Base-by-base conservation (phyloP, 2,113 vertebrate genomes). In the Struthidea cinerea region DNA sequence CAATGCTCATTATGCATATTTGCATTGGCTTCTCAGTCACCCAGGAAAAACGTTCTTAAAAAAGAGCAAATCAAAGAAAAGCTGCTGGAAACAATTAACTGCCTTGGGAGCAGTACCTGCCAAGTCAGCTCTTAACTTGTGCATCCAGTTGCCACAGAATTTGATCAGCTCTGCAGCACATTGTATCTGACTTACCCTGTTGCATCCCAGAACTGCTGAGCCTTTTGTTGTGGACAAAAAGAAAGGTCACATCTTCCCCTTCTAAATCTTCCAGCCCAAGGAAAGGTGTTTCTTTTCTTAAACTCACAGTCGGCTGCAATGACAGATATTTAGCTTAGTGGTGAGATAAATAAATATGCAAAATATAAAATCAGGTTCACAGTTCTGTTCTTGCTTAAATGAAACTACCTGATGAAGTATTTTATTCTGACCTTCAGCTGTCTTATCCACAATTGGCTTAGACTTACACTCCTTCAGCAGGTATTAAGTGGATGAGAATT, bases 41-140 rank as follows among this genome's bases (percentile, higher is more conserved):
- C 70, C 90, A 91, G 92, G 95, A 97, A 97, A 96, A 81, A 39
- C 14, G 55, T 46, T 81, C 81, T 84, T 52, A 2, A 87, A 94
- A 90, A 35, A 53, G 53, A 91, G 19, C 22, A 68, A 85, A 87
- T 83, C 42, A 87, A 95, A 93, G 52, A 52, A 94, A 67, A 84
- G 49, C 50, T 87, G 26, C 52, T 77, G 56, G 81, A 80, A 67
- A 80, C 78, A 65, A 57, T 84, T 87, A 85, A n/a, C n/a, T 60
- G 46, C 77, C 41, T 91, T 87, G 82, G 57, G 83, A 94, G 57
- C 56, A 59, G 60, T 90, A 90, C 19, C 80, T 96, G 93, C 96
- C 84, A 93, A 94, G 65, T 90, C 76, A 91, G 67, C 73, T 78
- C 63, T 93, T 81, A 84, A 70, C 81, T 84, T 15, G 0, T 74